Conservation (phyloP, 2,797 vertebrate species). For the Tolypeutes matacus region DNA sequence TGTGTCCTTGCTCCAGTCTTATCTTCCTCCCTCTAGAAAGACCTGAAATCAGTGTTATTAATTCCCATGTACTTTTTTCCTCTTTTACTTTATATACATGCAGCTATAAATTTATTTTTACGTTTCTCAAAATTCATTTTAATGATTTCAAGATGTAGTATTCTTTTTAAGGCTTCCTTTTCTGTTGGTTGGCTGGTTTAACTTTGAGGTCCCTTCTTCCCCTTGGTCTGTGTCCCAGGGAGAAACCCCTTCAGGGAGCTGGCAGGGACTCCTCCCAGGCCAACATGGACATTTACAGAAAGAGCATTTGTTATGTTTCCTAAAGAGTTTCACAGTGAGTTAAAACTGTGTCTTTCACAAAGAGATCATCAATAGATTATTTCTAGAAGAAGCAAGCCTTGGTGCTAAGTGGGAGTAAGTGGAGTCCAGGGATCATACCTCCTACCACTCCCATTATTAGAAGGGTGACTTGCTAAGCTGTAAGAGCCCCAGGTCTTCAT, state of each 20-base stretch:
- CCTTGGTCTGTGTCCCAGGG: neutral
- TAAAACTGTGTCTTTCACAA: neutral
- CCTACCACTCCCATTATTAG: constrained; percentile 59
- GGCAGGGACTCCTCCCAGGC: neutral
- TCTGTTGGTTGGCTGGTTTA: neutral
- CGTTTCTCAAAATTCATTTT: constrained; percentile 25
- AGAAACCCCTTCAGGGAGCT: neutral
- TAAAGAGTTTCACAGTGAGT: constrained; percentile 11
- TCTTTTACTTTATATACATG: neutral
- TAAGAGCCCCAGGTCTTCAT: constrained; percentile 47
- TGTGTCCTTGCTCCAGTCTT: neutral
- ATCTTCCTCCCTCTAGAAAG: neutral
- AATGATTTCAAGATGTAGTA: neutral
- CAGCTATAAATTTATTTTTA: neutral
- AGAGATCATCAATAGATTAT: neutral
- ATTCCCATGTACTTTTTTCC: neutral
- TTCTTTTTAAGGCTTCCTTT: neutral
- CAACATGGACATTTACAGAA: neutral
- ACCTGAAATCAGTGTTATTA: neutral
- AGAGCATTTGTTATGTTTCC: constrained; percentile 16
- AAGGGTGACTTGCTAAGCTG: constrained; percentile 38
- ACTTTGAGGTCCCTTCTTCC: neutral
- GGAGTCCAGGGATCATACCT: constrained; percentile 46
- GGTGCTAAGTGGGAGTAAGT: constrained; percentile 39
- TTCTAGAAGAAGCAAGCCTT: constrained; percentile 67